phyloP scores from a whole-genome alignment of 2,113 vertebrate genomes.

The Lasiurus cinereus region DNA sequence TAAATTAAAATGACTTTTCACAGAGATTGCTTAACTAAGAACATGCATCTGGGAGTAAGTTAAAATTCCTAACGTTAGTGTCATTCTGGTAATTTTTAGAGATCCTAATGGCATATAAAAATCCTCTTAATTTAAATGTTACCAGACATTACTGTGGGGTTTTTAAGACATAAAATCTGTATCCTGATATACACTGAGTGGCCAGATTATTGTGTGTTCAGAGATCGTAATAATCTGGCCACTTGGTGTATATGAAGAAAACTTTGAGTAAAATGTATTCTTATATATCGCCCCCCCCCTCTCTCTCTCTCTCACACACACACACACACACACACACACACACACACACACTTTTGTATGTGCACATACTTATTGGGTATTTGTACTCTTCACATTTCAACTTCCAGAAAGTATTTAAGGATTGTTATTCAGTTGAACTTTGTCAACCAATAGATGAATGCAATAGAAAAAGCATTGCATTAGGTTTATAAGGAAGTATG shows the following conservation, averaged over 20 bases:
- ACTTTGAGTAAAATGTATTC: background rate
- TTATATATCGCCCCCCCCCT: background rate
- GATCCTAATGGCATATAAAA: conserved; percentile 21
- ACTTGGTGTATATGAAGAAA: background rate
- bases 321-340: background rate
- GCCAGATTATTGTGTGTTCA: too few relatives aligned
- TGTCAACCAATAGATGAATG: conserved; percentile 18
- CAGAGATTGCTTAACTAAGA: conserved; percentile 56
- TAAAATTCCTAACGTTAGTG: conserved; percentile 50
- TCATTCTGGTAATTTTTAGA: conserved; percentile 61
- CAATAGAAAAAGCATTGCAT: conserved; percentile 30
- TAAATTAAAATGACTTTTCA: conserved; percentile 51
- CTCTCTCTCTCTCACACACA: background rate
- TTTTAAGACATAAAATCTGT: conserved; percentile 57
- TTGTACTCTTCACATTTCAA: conserved; percentile 40
- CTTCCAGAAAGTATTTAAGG: conserved; percentile 40
- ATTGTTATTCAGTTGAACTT: conserved; percentile 47
- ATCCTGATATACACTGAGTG: background rate
- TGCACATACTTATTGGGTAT: conserved; percentile 39
- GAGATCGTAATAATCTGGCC: too few relatives aligned
- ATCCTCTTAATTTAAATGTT: conserved; percentile 60
- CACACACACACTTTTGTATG: background rate
- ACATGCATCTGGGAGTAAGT: background rate
- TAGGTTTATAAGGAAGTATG: conserved; percentile 50
- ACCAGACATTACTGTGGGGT: background rate